These are phyloP conservation scores for Eulimnadia texana DNA, from an alignment of 1,140 invertebrate species.

Conservation along the genomic window DNA sequence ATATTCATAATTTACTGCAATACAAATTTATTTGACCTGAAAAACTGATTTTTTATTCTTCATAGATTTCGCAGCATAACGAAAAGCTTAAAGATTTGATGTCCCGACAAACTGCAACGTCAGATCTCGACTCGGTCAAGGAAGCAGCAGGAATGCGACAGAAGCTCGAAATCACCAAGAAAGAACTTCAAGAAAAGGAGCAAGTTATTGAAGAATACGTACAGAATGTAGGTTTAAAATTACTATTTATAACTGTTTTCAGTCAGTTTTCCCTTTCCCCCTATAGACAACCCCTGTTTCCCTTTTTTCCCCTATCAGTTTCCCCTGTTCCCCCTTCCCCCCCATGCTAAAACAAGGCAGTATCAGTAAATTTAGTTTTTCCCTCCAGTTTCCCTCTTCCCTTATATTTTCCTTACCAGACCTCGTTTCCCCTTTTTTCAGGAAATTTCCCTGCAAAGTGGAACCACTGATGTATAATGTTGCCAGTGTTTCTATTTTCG, in stretches of 20 bases:
- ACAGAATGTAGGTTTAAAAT: neutral
- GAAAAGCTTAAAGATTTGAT: neutral
- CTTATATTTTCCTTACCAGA: too few relatives aligned
- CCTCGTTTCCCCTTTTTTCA: too few relatives aligned
- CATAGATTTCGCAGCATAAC: neutral
- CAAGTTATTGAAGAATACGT: constrained; percentile 4
- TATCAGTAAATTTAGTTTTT: too few relatives aligned
- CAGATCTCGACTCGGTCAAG: neutral
- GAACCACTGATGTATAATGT: too few relatives aligned
- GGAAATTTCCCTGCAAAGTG: too few relatives aligned
- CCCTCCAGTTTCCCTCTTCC: too few relatives aligned
- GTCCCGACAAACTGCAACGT: neutral
- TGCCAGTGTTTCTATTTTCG: too few relatives aligned
- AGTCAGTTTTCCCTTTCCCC: neutral
- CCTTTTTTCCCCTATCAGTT: neutral
- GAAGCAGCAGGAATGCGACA: neutral
- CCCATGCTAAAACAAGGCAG: neutral
- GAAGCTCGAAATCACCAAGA: neutral
- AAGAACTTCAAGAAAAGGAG: neutral
- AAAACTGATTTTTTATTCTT: neutral
- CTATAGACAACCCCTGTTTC: neutral
- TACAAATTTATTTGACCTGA: neutral
- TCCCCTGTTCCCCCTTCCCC: neutral
- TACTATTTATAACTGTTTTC: neutral
- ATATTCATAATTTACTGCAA: neutral